Percentiles rank a stretch among this genome's conserved stretches.
Conservation (phyloP, 2,113 vertebrate species). For the Leptosomus discolor region DNA sequence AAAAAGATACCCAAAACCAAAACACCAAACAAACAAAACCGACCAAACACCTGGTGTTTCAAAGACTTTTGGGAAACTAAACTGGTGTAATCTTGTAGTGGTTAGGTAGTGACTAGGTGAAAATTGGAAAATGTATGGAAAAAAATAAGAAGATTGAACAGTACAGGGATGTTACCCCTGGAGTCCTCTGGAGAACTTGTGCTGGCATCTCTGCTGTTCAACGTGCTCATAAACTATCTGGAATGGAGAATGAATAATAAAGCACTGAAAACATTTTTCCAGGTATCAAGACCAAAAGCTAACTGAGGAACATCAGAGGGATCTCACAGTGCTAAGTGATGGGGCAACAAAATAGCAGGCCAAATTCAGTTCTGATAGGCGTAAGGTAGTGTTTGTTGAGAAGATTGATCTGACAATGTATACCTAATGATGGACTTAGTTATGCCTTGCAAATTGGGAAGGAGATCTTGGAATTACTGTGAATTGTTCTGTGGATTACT, state of each 20-base stretch:
- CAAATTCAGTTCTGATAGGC: background rate
- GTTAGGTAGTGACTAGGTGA: background rate
- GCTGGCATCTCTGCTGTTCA: background rate
- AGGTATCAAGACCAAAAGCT: background rate
- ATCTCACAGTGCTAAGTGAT: background rate
- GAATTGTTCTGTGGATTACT: background rate
- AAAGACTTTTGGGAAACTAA: background rate
- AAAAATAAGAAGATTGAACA: background rate
- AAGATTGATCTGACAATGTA: background rate
- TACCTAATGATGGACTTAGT: background rate
- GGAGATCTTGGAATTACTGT: background rate
- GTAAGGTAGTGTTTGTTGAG: background rate
- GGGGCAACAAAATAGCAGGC: background rate
- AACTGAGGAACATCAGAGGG: background rate
- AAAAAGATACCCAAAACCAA: background rate
- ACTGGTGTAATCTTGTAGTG: background rate
- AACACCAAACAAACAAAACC: background rate
- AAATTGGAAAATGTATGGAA: background rate
- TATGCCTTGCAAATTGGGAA: background rate
- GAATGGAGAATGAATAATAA: background rate
- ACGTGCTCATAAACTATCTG: background rate
- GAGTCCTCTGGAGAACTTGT: background rate
- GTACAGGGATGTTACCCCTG: background rate
- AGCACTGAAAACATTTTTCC: background rate
- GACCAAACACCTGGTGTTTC: background rate